Conservation (phyloP, 2,888 invertebrate species). For the Orthonychiurus folsomi region DNA sequence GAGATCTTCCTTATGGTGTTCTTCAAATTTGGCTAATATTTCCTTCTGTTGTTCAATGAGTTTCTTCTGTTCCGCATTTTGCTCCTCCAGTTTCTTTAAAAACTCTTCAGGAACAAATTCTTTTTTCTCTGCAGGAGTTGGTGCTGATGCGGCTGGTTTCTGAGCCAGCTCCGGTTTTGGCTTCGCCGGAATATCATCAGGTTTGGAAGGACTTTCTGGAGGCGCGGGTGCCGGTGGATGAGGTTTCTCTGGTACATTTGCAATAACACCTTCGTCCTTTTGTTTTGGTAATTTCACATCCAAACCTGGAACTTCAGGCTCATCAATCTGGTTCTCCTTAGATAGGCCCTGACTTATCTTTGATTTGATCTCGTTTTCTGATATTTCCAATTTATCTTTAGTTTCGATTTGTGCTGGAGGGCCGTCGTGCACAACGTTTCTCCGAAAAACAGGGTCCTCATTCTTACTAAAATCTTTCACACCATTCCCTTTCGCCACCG, state of each 20-base stretch:
- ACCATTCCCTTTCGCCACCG: too few species aligned
- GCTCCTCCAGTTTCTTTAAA: conserved; percentile 57
- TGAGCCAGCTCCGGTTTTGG: conserved; percentile 16
- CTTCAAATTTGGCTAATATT: conserved; percentile 54
- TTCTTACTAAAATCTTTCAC: too few species aligned
- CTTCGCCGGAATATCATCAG: conserved; percentile 13
- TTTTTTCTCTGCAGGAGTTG: conserved; percentile 2
- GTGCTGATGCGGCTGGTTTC: conserved; percentile 5
- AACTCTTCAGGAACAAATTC: conserved; percentile 46
- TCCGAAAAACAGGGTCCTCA: too few species aligned
- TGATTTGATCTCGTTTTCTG: too few species aligned
- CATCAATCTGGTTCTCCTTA: too few species aligned
- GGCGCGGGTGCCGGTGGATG: background rate
- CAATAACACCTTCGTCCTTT: background rate
- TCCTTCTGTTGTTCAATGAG: conserved; percentile 59
- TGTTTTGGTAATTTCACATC: background rate
- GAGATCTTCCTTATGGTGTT: conserved; percentile 44
- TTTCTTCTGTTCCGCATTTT: conserved; percentile 59
- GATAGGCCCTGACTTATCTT: too few species aligned
- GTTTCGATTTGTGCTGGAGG: too few species aligned
- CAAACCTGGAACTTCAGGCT: background rate
- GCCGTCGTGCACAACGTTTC: conserved; percentile 44
- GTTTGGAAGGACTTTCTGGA: background rate
- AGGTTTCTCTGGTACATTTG: background rate
- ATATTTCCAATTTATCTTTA: too few species aligned